A percentile compares a stretch with the other conserved stretches of the same genome.
These are phyloP conservation scores for Nomada lathburiana DNA, from an alignment of 2,888 invertebrate species.

Conservation along the genomic window DNA sequence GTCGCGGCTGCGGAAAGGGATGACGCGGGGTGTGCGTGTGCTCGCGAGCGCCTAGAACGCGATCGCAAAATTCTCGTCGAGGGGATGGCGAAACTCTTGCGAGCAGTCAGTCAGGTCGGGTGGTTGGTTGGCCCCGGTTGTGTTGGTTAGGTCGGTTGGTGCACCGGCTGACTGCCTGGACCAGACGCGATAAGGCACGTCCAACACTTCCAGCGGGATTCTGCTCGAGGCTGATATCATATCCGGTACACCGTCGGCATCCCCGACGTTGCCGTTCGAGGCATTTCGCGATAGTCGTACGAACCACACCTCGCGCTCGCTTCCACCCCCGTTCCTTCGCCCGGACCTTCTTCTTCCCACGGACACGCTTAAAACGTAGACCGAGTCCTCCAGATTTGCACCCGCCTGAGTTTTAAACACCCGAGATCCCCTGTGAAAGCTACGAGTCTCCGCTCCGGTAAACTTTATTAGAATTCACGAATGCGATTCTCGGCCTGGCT, in stretches of 20 bases:
- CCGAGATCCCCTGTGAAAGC: no score
- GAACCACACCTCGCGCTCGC: conserved; percentile 44
- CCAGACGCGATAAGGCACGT: conserved; percentile 83
- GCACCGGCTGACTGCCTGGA: conserved; percentile 80
- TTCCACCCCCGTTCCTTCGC: not conserved
- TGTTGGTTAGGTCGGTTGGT: conserved; percentile 73
- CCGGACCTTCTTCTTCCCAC: conserved; percentile 32
- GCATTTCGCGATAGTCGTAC: conserved; percentile 74
- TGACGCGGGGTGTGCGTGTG: conserved; percentile 17
- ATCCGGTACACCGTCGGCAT: conserved; percentile 75
- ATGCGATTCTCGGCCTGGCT: conserved; percentile 29
- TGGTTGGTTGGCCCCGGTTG: conserved; percentile 68
- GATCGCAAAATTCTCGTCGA: conserved; percentile 62
- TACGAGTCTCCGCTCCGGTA: not conserved
- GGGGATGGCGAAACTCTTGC: conserved; percentile 64
- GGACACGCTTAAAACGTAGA: conserved; percentile 56
- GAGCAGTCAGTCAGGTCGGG: conserved; percentile 77
- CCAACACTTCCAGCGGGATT: conserved; percentile 82
- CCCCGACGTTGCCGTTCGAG: conserved; percentile 71
- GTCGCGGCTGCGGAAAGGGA: not conserved
- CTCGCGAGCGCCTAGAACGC: conserved; percentile 31
- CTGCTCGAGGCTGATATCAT: conserved; percentile 82
- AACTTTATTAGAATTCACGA: conserved; percentile 41
- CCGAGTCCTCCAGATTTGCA: conserved; percentile 23
- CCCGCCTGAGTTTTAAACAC: conserved; percentile 34